Base-by-base conservation (phyloP, 2,888 invertebrate species). In the Eueremaeus valkanovi region DNA sequence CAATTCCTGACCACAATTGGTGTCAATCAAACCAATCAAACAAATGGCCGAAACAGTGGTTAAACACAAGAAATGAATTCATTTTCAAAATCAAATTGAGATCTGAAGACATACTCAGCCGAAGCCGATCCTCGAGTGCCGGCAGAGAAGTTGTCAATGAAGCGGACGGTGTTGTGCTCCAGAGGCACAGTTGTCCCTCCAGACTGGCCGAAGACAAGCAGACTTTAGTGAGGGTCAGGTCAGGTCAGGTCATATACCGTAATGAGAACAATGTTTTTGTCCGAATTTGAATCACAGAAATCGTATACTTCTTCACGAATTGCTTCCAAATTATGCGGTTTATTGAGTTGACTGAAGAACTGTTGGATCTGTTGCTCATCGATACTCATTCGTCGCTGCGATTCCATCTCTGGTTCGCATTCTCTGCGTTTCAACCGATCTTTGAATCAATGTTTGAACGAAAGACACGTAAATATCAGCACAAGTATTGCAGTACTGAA, bases 91-190 rank as follows among this genome's bases (percentile, higher is more conserved):
- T 66, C 33, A 29, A 68, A 42, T 42, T 13, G 42, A 1, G 27
- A n/a, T n/a, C n/a, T 21, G 11, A 73, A 73, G 13, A 73, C 75
- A 82, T 84, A 86, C 87, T 99, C 99, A 0, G 97, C 90, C 0
- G 97, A 97, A 0, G 93, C 89, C 0, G 98, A 90, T 29, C 99
- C 99, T 79, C 98, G 87, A 0, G 92, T 94, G 66, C 99, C 99
- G 24, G 95, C 93, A 84, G 97, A 98, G 85, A 99, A 99, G 86
- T 99, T 99, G 84, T 99, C 99, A 75, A 99, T 95, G 85, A 93
- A 99, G 73, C 99, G 88, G 0, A 99, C 99, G 0, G 97, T 96
- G 83, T 95, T 93, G 83, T 94, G 93, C 83, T 99, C 99, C 75
- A 99, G 84, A 0, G 98, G 98, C 6, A 97, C 93, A 49, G 93